Base-by-base conservation (phyloP, 2,888 invertebrate genomes). In the Synergus laeviventris region DNA sequence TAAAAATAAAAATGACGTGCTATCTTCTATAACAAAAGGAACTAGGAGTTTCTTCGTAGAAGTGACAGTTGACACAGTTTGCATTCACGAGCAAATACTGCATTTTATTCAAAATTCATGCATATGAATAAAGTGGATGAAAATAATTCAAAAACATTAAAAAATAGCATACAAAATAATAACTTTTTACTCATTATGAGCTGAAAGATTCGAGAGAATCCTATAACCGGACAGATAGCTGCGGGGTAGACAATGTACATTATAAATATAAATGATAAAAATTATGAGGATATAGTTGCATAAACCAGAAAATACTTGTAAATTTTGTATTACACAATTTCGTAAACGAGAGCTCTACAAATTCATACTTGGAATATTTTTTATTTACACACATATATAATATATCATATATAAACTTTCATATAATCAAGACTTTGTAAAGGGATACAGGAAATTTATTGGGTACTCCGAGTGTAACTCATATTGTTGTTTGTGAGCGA, bases 371-470 rank as follows among this genome's bases (percentile, higher is more conserved):
- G 54, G 3, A 54, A 9, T 54, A 18, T 1, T 18, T 54, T 49
- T 18, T 18, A 54, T 18, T 54, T 18, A 0, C 18, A 75, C 45
- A 59, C 56, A 49, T 49, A 8, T 49, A 16, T 49, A 21, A 38
- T 38, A 39, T 11, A 38, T 54, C 54, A 31, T 5, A 31, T 39
- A 42, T 61, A 62, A 45, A 56, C 61, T n/a, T 24, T 36, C 2
- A 36, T 42, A n/a, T 18, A 59, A 42, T 31, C 62, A 24, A 74
- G 74, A 75, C 74, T 77, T 77, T 60, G 74, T 76, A 76, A 74
- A 62, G 77, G 74, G 76, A 78, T 77, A 75, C 70, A 73, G 31
- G 45, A 45, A 66, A 66, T 70, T 70, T 70, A 70, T 49, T 36
- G 49, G 16, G 31, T n/a, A 70, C n/a, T 70, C n/a, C 1, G 24